A percentile compares a stretch with the other conserved stretches of the same genome.
Conservation (phyloP, 2,888 invertebrate species). For the Polyploca ridens region DNA sequence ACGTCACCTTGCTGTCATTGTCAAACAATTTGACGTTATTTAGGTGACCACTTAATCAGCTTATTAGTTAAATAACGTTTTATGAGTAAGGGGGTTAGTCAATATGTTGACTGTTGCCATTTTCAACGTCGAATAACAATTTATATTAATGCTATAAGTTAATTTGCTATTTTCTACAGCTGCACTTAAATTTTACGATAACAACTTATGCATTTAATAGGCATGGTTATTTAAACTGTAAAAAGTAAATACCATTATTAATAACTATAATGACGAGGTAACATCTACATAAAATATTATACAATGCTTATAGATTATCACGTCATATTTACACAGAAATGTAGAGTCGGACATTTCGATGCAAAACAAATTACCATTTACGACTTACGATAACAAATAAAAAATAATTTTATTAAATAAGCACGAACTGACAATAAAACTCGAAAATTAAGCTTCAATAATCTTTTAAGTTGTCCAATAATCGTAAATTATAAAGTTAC, state of each 20-base stretch:
- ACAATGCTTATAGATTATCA: not conserved
- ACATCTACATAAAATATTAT: constrained; percentile 4
- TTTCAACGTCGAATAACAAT: not conserved
- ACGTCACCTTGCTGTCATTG: too few relatives aligned
- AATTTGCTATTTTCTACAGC: not conserved
- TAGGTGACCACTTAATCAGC: too few relatives aligned
- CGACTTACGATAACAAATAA: constrained; percentile 39
- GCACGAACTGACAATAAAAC: constrained; percentile 68
- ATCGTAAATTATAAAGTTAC: constrained; percentile 70
- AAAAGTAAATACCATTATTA: constrained; percentile 2
- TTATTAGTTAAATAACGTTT: too few relatives aligned
- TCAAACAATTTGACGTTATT: too few relatives aligned
- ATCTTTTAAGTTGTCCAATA: constrained; percentile 62
- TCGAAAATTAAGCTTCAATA: constrained; percentile 65
- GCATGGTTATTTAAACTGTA: not conserved
- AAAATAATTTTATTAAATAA: constrained; percentile 58
- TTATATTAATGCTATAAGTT: not conserved
- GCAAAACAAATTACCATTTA: constrained; percentile 57
- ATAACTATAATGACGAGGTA: not conserved
- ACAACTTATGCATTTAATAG: not conserved
- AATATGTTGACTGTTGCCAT: not conserved
- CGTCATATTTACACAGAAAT: constrained; percentile 32
- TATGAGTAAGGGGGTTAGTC: too few relatives aligned
- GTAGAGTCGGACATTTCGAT: constrained; percentile 37
- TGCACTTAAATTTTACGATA: not conserved